These are phyloP conservation scores for Arrhopalites spinosus DNA, from an alignment of 2,888 invertebrate species.

Conservation along the genomic window DNA sequence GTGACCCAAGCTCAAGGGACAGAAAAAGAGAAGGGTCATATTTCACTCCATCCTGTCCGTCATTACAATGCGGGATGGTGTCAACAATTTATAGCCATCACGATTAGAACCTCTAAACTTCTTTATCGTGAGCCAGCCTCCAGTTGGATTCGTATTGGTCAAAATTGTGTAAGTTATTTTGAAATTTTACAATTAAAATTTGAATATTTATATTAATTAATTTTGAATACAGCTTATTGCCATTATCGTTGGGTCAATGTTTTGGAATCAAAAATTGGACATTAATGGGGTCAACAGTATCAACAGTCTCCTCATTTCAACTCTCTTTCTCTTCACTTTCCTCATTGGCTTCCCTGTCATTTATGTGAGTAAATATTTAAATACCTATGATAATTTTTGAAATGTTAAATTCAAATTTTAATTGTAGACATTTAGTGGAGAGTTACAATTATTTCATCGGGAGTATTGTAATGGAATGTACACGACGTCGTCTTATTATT, in stretches of 20 bases:
- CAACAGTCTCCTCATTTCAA: conserved; percentile 87
- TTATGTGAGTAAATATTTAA: too few species aligned
- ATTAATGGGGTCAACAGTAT: conserved; percentile 93
- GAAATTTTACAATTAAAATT: conserved; percentile 75
- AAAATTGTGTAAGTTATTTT: conserved; percentile 75
- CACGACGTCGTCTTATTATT: conserved; percentile 85
- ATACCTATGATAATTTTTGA: too few species aligned
- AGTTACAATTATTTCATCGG: conserved; percentile 83
- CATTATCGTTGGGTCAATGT: too few species aligned
- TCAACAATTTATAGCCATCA: conserved; percentile 81
- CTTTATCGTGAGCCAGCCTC: conserved; percentile 88
- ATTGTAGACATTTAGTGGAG: conserved; percentile 75
- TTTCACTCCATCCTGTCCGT: neutral
- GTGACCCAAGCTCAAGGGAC: neutral
- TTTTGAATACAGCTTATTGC: too few species aligned
- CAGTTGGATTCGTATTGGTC: conserved; percentile 83
- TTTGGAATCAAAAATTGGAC: conserved; percentile 61
- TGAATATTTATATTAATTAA: conserved; percentile 76
- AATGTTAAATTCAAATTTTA: too few species aligned
- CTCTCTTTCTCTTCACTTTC: conserved; percentile 90
- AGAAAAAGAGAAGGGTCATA: neutral
- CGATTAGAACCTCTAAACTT: conserved; percentile 88
- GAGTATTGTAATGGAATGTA: conserved; percentile 91
- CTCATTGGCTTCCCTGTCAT: conserved; percentile 66
- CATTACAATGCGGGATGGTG: neutral